Evolutionary conservation across 2,888 invertebrate genomes (phyloP).

Genomic region (Clusia tigrina): DNA sequence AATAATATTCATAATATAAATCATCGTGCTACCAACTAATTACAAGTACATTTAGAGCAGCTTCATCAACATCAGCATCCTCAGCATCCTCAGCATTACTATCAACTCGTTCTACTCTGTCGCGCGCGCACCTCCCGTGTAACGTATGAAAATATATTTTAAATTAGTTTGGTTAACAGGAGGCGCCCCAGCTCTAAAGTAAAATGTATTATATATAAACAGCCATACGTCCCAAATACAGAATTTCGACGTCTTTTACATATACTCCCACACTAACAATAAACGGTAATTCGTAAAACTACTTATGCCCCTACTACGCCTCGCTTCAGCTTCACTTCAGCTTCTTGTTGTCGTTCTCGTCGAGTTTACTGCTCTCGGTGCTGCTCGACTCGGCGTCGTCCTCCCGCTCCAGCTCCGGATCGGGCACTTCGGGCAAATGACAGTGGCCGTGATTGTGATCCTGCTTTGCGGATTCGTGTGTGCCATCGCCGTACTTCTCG

Average conservation of each 20-base stretch:
- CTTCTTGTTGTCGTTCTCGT: slow-evolving; percentile 57
- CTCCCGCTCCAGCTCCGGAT: slow-evolving; percentile 50
- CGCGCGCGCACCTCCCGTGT: too few relatives aligned
- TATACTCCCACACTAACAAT: slow-evolving; percentile 31
- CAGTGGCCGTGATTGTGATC: slow-evolving; percentile 39
- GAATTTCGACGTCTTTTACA: slow-evolving; percentile 14
- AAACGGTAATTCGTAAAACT: too few relatives aligned
- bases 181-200: slow-evolving; percentile 32
- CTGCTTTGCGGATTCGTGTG: slow-evolving; percentile 45
- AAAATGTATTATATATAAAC: slow-evolving; percentile 24
- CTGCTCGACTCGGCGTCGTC: slow-evolving; percentile 59
- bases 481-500: slow-evolving; percentile 65
- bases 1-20: slow-evolving; percentile 34
- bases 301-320: slow-evolving; percentile 26
- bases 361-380: slow-evolving; percentile 58
- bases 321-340: slow-evolving; percentile 39
- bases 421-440: slow-evolving; percentile 58
- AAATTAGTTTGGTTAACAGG: slow-evolving; percentile 18
- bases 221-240: slow-evolving; percentile 22
- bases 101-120: too few relatives aligned
- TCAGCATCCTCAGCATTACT: too few relatives aligned
- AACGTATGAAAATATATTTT: background rate
- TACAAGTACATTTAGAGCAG: slow-evolving; percentile 22
- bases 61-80: too few relatives aligned
- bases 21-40: slow-evolving; percentile 34